Percentiles rank a stretch among this genome's conserved stretches.
These are phyloP conservation scores for Criorhina ranunculi DNA, from an alignment of 2,888 invertebrate species.

Conservation along the genomic window DNA sequence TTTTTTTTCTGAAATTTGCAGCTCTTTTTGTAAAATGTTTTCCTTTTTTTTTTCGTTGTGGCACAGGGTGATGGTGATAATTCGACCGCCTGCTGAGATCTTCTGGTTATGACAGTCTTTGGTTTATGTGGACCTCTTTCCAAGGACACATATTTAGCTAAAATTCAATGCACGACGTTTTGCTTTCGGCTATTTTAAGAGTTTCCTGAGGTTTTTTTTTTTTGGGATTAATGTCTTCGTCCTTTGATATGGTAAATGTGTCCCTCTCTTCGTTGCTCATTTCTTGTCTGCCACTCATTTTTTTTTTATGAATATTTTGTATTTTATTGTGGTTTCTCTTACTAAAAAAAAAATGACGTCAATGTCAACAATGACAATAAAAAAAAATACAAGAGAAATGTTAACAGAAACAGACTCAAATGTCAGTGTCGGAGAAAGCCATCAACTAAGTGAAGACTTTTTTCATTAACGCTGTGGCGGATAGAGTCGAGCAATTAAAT, in stretches of 20 bases:
- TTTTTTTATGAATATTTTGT: slow-evolving; percentile 47
- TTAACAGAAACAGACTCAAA: slow-evolving; percentile 36
- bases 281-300: slow-evolving; percentile 29
- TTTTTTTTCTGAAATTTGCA: slow-evolving; percentile 16
- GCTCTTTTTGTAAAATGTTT: slow-evolving; percentile 25
- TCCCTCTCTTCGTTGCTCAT: slow-evolving; percentile 52
- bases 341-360: slow-evolving; percentile 30
- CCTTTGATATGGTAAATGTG: slow-evolving; percentile 72
- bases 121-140: slow-evolving; percentile 10
- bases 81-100: slow-evolving; percentile 66
- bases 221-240: slow-evolving; percentile 53
- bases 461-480: slow-evolving; percentile 38
- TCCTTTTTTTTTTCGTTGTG: background rate
- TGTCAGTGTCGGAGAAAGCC: slow-evolving; percentile 25
- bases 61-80: slow-evolving; percentile 54
- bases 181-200: slow-evolving; percentile 51
- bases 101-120: slow-evolving; percentile 41
- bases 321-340: slow-evolving; percentile 19
- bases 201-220: slow-evolving; percentile 11
- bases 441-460: slow-evolving; percentile 29
- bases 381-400: slow-evolving; percentile 19
- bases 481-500: slow-evolving; percentile 56
- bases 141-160: slow-evolving; percentile 31
- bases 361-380: slow-evolving; percentile 2
- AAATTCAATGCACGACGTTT: slow-evolving; percentile 15